Evolutionary conservation across 2,888 invertebrate genomes (phyloP), one percentile per base, ranked within the genome.

Genomic region (Temnothorax unifasciatus): DNA sequence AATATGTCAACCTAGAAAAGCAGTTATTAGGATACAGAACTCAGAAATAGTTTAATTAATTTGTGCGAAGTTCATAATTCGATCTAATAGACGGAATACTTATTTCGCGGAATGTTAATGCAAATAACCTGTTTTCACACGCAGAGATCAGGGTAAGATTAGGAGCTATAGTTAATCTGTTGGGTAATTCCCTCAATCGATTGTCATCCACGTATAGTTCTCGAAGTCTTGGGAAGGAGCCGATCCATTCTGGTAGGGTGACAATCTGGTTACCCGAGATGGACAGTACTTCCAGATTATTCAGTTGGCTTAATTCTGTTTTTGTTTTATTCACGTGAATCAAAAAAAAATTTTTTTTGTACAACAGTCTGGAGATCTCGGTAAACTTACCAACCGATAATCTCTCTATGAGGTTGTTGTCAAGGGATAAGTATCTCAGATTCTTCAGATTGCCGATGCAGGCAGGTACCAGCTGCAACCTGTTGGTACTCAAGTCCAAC

Each of bases 211-310:
- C 91, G 74, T 91, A 90, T 71, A 94, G 88, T 84, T 93, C 93
- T 66, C 91, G 88, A 5, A 94, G 89, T 76, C 89, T 92, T 50
- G 92, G 89, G 21, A 94, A 87, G 2, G 93, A 92, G 34, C 94
- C 94, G 8, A 93, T 77, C 94, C 94, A 94, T 86, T 94, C 94
- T 34, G 94, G 94, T 57, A 94, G 82, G 21, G 87, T 91, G 11
- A 92, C 81, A 54, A 94, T 90, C 82, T 90, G 90, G 84, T 94
- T 94, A 71, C 89, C 89, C 82, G 91, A 91, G 21, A 94, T 83
- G 44, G 92, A 93, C 13, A 94, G 86, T 50, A 87, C 88, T 84
- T 91, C 91, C 38, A 94, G 89, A 85, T 90, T 92, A 61, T 87
- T 85, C 69, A 94, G 86, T 68, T 86, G 75, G 59, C 86, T 89